Conservation (phyloP, 1,140 invertebrate species). For the Nomia melanderi region DNA sequence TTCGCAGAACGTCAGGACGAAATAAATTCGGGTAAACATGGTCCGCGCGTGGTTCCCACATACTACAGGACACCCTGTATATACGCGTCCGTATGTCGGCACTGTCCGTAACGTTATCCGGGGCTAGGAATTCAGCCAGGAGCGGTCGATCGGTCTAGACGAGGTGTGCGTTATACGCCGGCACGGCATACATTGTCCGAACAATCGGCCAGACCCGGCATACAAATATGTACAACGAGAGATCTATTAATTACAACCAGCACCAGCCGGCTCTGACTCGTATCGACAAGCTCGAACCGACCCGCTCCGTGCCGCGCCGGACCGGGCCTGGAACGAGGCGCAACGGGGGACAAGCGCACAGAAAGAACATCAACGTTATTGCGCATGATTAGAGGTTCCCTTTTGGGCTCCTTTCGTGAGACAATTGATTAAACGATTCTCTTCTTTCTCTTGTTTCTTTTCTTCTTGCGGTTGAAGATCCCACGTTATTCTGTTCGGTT, state of each 20-base stretch:
- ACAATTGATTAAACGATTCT: conserved; percentile 44
- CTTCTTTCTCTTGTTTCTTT: too few species aligned
- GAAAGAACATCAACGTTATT: conserved; percentile 12
- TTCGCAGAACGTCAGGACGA: too few species aligned
- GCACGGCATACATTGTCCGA: conserved; percentile 46
- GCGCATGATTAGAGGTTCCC: conserved; percentile 14
- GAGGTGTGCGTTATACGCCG: conserved; percentile 56
- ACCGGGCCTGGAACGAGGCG: conserved; percentile 18
- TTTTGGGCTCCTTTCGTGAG: conserved; percentile 41
- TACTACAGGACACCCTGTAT: background rate
- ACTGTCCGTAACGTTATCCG: conserved; percentile 56
- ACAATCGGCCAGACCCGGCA: conserved; percentile 58
- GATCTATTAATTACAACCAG: conserved; percentile 66
- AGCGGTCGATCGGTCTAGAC: conserved; percentile 72
- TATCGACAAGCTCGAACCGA: conserved; percentile 36
- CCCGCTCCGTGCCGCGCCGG: conserved; percentile 9
- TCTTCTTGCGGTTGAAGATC: too few species aligned
- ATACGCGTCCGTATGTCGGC: conserved; percentile 36
- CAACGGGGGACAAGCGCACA: conserved; percentile 1
- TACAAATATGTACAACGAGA: conserved; percentile 69
- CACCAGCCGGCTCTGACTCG: conserved; percentile 45
- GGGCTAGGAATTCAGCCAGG: conserved; percentile 57
- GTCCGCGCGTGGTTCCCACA: too few species aligned
- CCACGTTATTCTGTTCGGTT: too few species aligned
- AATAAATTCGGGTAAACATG: too few species aligned